These are phyloP conservation scores for Psilopsiagon aymara DNA, from an alignment of 2,113 vertebrate genomes.

Conservation along the genomic window DNA sequence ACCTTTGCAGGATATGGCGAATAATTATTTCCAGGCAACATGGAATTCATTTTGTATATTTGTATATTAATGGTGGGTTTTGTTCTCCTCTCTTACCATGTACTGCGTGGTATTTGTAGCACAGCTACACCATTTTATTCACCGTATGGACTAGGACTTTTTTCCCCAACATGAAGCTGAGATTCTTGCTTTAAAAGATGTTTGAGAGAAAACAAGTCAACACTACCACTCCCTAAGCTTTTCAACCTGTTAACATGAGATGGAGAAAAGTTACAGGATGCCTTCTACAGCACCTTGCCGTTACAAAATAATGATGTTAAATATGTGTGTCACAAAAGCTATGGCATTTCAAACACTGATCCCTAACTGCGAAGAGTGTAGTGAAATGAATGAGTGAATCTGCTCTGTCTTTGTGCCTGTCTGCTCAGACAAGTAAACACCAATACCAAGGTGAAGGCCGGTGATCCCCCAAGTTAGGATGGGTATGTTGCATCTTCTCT, in stretches of 20 bases:
- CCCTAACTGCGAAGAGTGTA: not conserved
- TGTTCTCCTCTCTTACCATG: not conserved
- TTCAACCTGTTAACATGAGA: not conserved
- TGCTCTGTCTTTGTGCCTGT: not conserved
- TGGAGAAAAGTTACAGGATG: not conserved
- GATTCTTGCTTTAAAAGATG: not conserved
- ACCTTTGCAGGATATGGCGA: not conserved
- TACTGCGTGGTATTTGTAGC: not conserved
- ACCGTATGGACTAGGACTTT: not conserved
- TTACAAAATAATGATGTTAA: not conserved
- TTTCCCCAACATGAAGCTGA: not conserved
- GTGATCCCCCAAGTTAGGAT: not conserved
- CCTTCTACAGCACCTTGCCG: not conserved
- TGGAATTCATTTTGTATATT: not conserved
- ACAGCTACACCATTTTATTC: not conserved
- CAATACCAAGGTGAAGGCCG: not conserved
- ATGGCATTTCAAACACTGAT: not conserved
- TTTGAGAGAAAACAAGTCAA: not conserved
- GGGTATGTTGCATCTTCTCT: fast-evolving
- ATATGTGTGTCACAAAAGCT: not conserved
- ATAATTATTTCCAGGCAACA: not conserved
- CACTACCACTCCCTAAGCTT: not conserved
- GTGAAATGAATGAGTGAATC: not conserved
- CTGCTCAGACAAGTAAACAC: not conserved
- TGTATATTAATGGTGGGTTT: not conserved